These are phyloP conservation scores for Manduca sexta DNA, from an alignment of 1,140 invertebrate genomes.

Conservation along the genomic window DNA sequence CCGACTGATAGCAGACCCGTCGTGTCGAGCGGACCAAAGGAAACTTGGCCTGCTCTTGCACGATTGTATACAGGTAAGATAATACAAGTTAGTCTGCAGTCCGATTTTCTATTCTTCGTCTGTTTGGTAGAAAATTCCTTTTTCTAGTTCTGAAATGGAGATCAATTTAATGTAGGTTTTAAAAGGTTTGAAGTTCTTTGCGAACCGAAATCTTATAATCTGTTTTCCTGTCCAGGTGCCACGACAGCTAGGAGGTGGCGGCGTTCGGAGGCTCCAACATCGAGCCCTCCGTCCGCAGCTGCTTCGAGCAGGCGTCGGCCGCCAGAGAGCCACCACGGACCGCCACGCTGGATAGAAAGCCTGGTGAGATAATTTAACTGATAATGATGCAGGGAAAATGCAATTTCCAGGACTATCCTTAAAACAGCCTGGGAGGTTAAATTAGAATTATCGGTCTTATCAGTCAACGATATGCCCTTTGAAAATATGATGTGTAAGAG, in stretches of 20 bases:
- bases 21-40: constrained; percentile 94
- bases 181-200: too few relatives aligned
- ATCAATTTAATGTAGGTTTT: background rate
- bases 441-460: too few relatives aligned
- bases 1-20: constrained; percentile 95
- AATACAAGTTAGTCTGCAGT: too few relatives aligned
- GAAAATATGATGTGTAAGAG: too few relatives aligned
- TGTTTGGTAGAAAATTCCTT: too few relatives aligned
- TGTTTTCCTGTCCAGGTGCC: constrained; percentile 76
- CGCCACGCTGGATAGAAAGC: constrained; percentile 58
- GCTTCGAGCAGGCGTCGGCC: constrained; percentile 84
- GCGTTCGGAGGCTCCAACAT: constrained; percentile 99
- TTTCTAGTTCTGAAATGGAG: background rate
- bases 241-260: constrained; percentile 95
- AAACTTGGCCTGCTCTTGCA: constrained; percentile 95
- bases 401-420: too few relatives aligned
- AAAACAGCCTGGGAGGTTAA: too few relatives aligned
- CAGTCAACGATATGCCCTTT: too few relatives aligned
- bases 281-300: constrained; percentile 97
- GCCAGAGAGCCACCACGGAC: constrained; percentile 67
- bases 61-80: constrained; percentile 92
- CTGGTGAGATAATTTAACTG: constrained; percentile 26
- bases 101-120: too few relatives aligned
- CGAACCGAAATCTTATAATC: too few relatives aligned
- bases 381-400: too few relatives aligned